Evolutionary conservation across 2,888 invertebrate species (phyloP), one percentile per base, ranked within the genome.

Genomic region (Saturnia japonica): DNA sequence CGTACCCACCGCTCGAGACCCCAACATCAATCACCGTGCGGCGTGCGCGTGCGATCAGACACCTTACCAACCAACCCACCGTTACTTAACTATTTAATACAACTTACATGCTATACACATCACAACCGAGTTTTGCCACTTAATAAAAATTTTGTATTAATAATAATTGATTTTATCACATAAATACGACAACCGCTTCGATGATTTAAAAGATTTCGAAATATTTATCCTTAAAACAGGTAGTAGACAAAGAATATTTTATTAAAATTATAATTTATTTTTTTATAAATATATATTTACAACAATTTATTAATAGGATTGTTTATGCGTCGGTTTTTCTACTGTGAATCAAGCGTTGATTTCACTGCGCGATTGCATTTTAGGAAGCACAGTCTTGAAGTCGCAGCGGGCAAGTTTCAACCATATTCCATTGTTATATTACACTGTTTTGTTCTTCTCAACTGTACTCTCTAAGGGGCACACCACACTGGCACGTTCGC

Each of bases 131-230:
- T 93, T 93, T 92, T 91, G 90, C 91, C 92, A 93, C 91, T 91
- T 91, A 89, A 73, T 76, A 76, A 76, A 77, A 75, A 75, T 72
- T 75, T 76, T 68, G 8, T n/a, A n/a, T 72, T 70, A 74, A 72
- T 67, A 75, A 80, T 81, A 82, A 82, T 82, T 82, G 81, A 83
- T 84, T 79, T 82, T 91, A 92, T 93, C 93, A 93, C 93, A 93
- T 93, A 93, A 93, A 93, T 92, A 93, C 93, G 93, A 94, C 93
- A 94, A 93, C 94, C 93, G 91, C 88, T 93, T 93, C 93, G 93
- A 92, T 93, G 92, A 87, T 88, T 78, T 83, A 88, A 90, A 91
- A 91, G 88, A 82, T 85, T 90, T 88, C 86, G 85, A 89, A 91
- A 90, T 88, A 82, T 77, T 80, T 77, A 74, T 77, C 72, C 70